Evolutionary conservation across 2,888 invertebrate genomes (phyloP), one percentile per base, ranked within the genome.

Genomic region (Nymphalis c-album): DNA sequence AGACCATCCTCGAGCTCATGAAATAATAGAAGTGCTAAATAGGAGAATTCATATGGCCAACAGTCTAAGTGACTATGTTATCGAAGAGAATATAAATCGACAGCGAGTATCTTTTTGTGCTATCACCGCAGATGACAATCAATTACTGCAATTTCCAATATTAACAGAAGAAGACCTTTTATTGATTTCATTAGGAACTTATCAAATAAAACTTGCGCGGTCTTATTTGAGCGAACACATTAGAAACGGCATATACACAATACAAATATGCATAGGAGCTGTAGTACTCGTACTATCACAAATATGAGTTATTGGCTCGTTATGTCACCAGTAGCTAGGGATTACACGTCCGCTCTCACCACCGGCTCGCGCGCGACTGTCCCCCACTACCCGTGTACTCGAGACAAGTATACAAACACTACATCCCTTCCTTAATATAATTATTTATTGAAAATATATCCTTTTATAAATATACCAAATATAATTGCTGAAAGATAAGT

Each of bases 51-150:
- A 50, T 50, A 40, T 40, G 40, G 40, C 40, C 40, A 40, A 40
- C 40, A 40, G 40, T 40, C 20, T 50, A 50, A 20, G 46, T 64
- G 64, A 64, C 35, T 35, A 64, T 31, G 58, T 59, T 16, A 7
- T 58, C 17, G 35, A 59, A 50, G 18, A 58, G 7, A 65, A 65
- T 20, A 26, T 65, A 16, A 60, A 65, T 46, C 17, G 63, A 46
- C 55, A 48, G 53, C 50, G 60, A 40, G 51, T 40, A 16, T 45
- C 60, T 20, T 65, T 65, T 46, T 26, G 51, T 26, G 60, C 45
- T n/a, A 53, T 65, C 60, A n/a, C 51, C 45, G 65, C 47, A 18
- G 45, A 60, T 18, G 31, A 5, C 8, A 5, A 18, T 50, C 18
- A 50, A 50, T 50, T 50, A 20, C 10, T 20, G 20, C 18, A 50